phyloP scores from a whole-genome alignment of 2,113 vertebrate species.

The human (Homo sapiens) region DNA sequence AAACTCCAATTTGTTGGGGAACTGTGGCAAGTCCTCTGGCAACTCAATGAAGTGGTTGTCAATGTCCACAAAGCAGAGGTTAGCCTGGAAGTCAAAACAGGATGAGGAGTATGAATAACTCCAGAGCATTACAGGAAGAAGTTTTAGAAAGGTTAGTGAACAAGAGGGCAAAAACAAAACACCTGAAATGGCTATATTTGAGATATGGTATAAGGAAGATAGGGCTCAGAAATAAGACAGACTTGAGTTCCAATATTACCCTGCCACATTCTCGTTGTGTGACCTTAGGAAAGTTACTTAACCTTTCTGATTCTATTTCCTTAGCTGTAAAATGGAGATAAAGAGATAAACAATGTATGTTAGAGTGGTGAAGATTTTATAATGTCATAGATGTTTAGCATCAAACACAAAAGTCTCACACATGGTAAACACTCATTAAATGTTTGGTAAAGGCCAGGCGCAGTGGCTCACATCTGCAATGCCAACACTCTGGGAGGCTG shows the following conservation, averaged over 20 bases:
- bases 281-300: not conserved
- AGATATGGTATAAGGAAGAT: not conserved
- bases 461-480: no score
- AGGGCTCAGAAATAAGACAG: not conserved
- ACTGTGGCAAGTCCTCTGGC: constrained; percentile 98
- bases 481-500: no score
- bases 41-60: constrained; percentile 99
- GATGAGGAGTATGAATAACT: constrained; percentile 14
- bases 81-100: constrained; percentile 89
- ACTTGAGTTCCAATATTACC: not conserved
- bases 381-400: not conserved
- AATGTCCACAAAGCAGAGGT: constrained; percentile 98
- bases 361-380: not conserved
- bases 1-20: constrained; percentile 98
- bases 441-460: not conserved
- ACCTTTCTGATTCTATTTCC: not conserved
- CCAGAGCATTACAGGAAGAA: not conserved
- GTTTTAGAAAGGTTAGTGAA: constrained; percentile 12
- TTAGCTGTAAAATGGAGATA: not conserved
- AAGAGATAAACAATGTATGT: not conserved
- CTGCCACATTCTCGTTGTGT: not conserved
- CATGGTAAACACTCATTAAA: constrained; percentile 9
- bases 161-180: not conserved
- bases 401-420: not conserved
- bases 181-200: not conserved